Evolutionary conservation across 1,140 invertebrate genomes (phyloP), one percentile per base, ranked within the genome.

Genomic region (Drosophila novamexicana): DNA sequence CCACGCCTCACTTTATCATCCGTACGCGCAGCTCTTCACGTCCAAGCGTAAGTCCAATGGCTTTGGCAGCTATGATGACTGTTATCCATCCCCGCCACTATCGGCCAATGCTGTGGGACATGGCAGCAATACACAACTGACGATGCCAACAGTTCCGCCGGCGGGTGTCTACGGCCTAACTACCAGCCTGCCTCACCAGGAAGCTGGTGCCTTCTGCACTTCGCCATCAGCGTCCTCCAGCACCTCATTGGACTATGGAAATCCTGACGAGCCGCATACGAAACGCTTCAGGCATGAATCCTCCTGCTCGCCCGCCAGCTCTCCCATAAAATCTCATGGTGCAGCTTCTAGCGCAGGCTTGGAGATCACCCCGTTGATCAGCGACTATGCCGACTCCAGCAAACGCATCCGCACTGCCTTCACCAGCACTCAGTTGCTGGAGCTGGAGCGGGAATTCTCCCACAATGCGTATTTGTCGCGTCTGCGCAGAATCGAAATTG

Each of bases 401-500:
- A 97, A 97, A 84, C 93, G 97, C 40, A 96, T 97, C 12, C 94
- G 98, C 49, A 99, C 98, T 0, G 98, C 98, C 0, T 99, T 98
- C 91, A 98, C 97, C 0, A 97, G 97, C 61, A 97, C 96, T 0
- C 98, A 99, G 91, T 93, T 98, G 0, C 91, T 99, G 44, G 97
- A 98, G 91, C 93, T 98, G 44, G 98, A 99, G 91, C 95, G 98
- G 66, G 97, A 98, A 90, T 98, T 98, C 85, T 95, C 97, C 0
- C 94, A 96, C 73, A 98, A 98, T 82, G 97, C 97, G 94, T 98
- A 98, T 79, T 93, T 98, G 32, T 98, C 97, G 0, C 94, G 98
- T 34, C 93, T 98, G 37, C 93, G 97, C 44, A 94, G 98, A 67
- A 98, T 99, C 74, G 97, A 98, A 92, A 98, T 98, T 56, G 98